These are phyloP conservation scores for Neogobius melanostomus DNA, from an alignment of 2,113 vertebrate genomes.

Conservation along the genomic window DNA sequence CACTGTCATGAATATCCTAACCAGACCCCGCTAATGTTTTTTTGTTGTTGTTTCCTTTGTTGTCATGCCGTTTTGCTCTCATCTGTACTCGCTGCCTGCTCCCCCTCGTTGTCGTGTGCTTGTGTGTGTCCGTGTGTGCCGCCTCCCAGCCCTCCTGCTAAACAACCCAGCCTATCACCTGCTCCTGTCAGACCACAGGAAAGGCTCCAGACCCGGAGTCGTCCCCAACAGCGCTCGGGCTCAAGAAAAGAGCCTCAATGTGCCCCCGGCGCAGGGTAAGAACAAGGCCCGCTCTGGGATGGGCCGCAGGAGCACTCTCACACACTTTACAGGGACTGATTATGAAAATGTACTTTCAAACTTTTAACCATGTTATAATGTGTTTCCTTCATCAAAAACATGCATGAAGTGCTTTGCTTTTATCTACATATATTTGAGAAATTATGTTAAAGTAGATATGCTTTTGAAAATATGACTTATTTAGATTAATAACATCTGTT, in stretches of 20 bases:
- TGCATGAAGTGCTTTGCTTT: no score
- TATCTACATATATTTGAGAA: no score
- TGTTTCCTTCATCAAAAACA: no score
- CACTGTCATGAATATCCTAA: conserved; percentile 40
- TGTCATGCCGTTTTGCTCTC: conserved; percentile 23
- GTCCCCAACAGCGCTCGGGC: conserved; percentile 67
- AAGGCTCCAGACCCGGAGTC: conserved; percentile 69
- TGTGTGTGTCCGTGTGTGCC: conserved; percentile 50
- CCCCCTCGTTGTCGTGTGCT: conserved; percentile 32
- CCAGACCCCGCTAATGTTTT: conserved; percentile 43
- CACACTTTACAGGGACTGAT: neutral
- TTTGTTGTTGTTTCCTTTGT: conserved; percentile 40
- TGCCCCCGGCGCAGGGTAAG: conserved; percentile 82
- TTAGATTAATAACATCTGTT: no score
- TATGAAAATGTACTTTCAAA: neutral
- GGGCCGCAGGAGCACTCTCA: conserved; percentile 5
- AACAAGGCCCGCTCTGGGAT: conserved; percentile 35
- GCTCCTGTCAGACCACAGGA: conserved; percentile 88
- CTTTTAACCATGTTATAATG: no score
- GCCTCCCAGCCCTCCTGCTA: conserved; percentile 86
- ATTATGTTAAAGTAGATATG: no score
- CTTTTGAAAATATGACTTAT: no score
- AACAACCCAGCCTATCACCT: conserved; percentile 93
- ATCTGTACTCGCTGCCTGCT: conserved; percentile 27
- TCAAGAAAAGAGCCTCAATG: conserved; percentile 81